Evolutionary conservation across 2,888 invertebrate genomes (phyloP).

Genomic region (Branchellion lobata): DNA sequence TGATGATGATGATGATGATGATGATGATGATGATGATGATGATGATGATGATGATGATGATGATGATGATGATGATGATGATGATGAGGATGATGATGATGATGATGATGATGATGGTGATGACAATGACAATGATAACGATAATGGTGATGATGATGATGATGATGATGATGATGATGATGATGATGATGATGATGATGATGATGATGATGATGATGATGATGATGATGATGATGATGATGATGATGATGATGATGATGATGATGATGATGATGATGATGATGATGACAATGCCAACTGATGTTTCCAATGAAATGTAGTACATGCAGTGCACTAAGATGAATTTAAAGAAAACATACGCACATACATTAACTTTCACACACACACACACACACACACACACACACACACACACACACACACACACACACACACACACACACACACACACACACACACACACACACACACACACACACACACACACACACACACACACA

Average conservation of each 20-base stretch:
- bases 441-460: too few relatives aligned
- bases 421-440: slow-evolving; percentile 45
- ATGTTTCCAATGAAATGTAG: too few relatives aligned
- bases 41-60: too few relatives aligned
- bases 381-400: slow-evolving; percentile 46
- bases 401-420: slow-evolving; percentile 46
- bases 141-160: slow-evolving; percentile 17
- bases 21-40: too few relatives aligned
- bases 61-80: too few relatives aligned
- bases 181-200: slow-evolving; percentile 24
- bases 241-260: slow-evolving; percentile 20
- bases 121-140: not conserved
- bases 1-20: too few relatives aligned
- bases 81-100: too few relatives aligned
- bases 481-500: too few relatives aligned
- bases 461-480: too few relatives aligned
- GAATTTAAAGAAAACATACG: too few relatives aligned
- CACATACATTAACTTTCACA: slow-evolving; percentile 45
- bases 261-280: slow-evolving; percentile 27
- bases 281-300: too few relatives aligned
- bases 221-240: slow-evolving; percentile 1
- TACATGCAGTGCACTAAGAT: too few relatives aligned
- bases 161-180: slow-evolving; percentile 24
- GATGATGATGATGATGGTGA: not conserved
- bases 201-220: slow-evolving; percentile 23